Conservation (phyloP, 2,113 vertebrate genomes). For the Nansenia antarctica region DNA sequence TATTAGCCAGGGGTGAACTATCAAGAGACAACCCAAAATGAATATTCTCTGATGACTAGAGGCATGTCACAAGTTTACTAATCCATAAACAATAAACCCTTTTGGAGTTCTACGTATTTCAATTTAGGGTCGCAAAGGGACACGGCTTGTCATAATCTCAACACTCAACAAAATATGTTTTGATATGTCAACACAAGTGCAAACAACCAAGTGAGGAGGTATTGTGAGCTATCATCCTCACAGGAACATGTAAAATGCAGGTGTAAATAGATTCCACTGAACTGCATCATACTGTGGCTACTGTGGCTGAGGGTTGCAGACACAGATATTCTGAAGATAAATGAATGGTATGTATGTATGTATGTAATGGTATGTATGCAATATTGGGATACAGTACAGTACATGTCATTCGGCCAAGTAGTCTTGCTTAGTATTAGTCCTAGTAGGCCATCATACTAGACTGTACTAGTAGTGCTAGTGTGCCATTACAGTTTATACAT, state of each 20-base stretch:
- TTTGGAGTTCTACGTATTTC: background rate
- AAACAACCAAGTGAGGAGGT: background rate
- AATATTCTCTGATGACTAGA: background rate
- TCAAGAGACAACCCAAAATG: background rate
- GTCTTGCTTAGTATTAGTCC: background rate
- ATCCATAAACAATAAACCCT: background rate
- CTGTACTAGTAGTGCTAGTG: slow-evolving; percentile 1
- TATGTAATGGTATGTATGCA: too few relatives aligned
- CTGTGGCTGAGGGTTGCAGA: background rate
- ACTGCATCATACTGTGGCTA: background rate
- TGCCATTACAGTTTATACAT: slow-evolving; percentile 2
- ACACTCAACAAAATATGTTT: background rate
- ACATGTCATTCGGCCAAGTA: background rate
- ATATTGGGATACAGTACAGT: background rate
- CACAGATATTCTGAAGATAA: background rate
- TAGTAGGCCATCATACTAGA: slow-evolving; percentile 14
- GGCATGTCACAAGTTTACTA: background rate
- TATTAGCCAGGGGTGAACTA: slow-evolving; percentile 9
- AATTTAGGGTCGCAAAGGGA: too few relatives aligned
- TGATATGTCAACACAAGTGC: background rate
- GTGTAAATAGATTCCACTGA: background rate
- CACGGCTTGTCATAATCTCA: too few relatives aligned
- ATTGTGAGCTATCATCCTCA: background rate
- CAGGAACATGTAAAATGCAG: background rate
- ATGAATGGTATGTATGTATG: too few relatives aligned